Percentiles rank a stretch among this genome's conserved stretches.
phyloP scores from a whole-genome alignment of 2,797 vertebrate species.

The Pipistrellus nathusii region DNA sequence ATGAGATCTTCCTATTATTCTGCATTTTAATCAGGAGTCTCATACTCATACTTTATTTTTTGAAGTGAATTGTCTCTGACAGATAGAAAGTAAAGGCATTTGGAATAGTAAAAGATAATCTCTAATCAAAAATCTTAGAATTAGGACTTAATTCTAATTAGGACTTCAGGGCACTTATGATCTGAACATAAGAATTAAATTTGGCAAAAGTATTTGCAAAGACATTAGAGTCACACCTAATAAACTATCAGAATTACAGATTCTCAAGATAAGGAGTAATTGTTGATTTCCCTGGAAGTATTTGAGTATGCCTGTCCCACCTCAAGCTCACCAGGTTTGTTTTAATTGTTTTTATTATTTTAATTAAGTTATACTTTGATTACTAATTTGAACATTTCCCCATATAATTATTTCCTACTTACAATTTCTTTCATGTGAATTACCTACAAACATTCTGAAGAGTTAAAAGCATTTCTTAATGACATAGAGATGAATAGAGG shows the following conservation, averaged over 20 bases:
- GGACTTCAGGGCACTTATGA: not conserved
- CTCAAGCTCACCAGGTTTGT: not conserved
- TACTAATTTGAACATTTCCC: constrained; percentile 7
- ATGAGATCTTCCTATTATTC: not conserved
- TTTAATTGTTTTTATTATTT: constrained; percentile 49
- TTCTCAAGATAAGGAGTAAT: not conserved
- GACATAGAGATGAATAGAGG: not conserved
- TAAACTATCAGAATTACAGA: not conserved
- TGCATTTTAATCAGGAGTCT: not conserved
- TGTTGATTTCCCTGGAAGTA: not conserved
- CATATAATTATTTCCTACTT: not conserved
- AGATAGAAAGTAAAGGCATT: constrained; percentile 1
- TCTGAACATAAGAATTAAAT: not conserved
- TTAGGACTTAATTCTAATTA: not conserved
- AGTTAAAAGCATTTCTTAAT: not conserved
- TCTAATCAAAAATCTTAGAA: not conserved
- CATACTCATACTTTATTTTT: not conserved
- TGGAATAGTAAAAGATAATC: not conserved
- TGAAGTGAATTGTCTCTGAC: constrained; percentile 31
- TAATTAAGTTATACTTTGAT: constrained; percentile 38
- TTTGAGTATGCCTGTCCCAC: not conserved
- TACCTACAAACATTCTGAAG: not conserved
- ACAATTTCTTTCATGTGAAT: not conserved
- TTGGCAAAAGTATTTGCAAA: not conserved
- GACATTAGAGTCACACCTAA: not conserved